Conservation (phyloP, 2,113 vertebrate genomes). For the Empidonax traillii region DNA sequence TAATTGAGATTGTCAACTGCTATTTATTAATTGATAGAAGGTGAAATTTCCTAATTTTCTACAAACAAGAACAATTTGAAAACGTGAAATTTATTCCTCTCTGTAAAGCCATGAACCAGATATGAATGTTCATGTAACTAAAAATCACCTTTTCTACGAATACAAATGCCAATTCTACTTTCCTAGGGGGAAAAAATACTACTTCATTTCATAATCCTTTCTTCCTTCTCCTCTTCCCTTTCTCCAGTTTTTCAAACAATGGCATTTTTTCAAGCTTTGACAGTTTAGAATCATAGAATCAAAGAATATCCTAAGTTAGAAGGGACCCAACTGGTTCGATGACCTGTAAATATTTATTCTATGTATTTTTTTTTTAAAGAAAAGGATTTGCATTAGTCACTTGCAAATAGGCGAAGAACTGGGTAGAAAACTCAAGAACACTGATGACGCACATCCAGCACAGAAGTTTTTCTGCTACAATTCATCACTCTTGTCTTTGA, state of each 20-base stretch:
- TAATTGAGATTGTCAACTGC: background rate
- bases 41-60: constrained; percentile 8
- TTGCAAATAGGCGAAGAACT: background rate
- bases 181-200: background rate
- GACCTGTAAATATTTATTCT: background rate
- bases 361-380: background rate
- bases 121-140: constrained; percentile 10
- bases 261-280: background rate
- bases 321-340: background rate
- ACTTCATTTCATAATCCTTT: background rate
- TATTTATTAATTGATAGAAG: background rate
- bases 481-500: background rate
- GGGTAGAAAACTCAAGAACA: background rate
- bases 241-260: background rate
- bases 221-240: background rate
- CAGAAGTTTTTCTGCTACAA: background rate
- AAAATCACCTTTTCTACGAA: constrained; percentile 23
- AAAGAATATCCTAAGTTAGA: background rate
- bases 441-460: background rate
- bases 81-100: background rate
- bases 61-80: background rate
- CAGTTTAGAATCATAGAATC: background rate
- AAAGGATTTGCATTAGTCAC: background rate
- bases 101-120: background rate
- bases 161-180: background rate